These are phyloP conservation scores for Callocephalon fimbriatum DNA, from an alignment of 2,113 vertebrate species.

Conservation along the genomic window DNA sequence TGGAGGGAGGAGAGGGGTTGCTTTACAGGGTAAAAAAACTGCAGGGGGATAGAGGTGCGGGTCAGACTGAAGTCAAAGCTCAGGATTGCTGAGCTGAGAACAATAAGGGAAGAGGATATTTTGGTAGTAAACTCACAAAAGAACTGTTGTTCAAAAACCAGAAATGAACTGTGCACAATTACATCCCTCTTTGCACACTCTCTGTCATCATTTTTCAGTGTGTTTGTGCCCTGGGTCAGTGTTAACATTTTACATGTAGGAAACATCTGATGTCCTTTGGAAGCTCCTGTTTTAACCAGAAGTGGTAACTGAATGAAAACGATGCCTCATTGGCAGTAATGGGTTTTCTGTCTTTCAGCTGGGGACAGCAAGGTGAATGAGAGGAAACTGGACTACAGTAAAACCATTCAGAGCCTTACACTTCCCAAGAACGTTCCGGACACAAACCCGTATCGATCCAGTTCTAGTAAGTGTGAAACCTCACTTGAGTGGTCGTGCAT, in stretches of 20 bases:
- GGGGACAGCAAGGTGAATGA: conserved; percentile 95
- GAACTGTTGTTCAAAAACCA: not conserved
- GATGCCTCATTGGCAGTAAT: not conserved
- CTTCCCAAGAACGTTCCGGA: conserved; percentile 91
- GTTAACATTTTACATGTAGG: not conserved
- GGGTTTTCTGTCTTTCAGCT: conserved; percentile 76
- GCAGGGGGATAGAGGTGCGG: not conserved
- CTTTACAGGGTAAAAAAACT: not conserved
- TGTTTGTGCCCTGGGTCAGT: not conserved
- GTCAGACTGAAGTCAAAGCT: not conserved
- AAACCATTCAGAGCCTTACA: conserved; percentile 89
- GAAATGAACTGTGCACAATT: not conserved
- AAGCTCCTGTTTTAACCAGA: not conserved
- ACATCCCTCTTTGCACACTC: not conserved
- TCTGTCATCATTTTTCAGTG: not conserved
- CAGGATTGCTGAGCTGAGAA: not conserved
- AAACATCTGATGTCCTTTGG: not conserved
- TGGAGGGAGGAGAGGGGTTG: not conserved
- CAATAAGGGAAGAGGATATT: not conserved
- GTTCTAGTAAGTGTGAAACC: conserved; percentile 81
- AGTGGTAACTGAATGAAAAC: not conserved
- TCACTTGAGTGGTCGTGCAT: rapidly evolving
- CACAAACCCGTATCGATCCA: conserved; percentile 93
- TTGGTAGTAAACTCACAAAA: not conserved
- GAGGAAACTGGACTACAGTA: conserved; percentile 93